Evolutionary conservation across 2,888 invertebrate genomes (phyloP), one percentile per base, ranked within the genome.

Genomic region (Pachliopta kotzebuea): DNA sequence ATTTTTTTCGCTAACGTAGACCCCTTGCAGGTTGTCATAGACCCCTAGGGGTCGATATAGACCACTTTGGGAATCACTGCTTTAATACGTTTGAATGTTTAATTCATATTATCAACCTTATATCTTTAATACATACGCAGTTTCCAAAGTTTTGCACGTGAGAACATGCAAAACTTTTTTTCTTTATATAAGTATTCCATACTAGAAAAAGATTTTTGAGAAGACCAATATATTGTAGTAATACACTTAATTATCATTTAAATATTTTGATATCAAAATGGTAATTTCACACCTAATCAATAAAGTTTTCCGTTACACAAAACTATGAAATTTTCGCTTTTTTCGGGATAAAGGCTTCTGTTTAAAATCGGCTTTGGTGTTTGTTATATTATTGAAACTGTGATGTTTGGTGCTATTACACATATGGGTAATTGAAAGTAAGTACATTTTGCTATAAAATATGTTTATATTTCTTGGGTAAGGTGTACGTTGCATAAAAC

Each of bases 391-490:
- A 52, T 72, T 71, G 74, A 66, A 71, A 70, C 67, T 80, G 84
- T 85, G 82, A 79, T 72, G 71, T 74, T 78, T 70, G 75, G 72
- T 76, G 76, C 75, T 71, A 74, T 72, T 75, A 69, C 45, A 68
- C 45, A 54, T 74, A 71, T 69, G 71, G 69, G 76, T 72, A 72
- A 71, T 67, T 73, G 72, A 77, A 79, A 70, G 85, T 86, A 83
- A 86, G 86, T 86, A 85, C 76, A 72, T 67, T 72, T 71, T 79
- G 78, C 75, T 77, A 70, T n/a, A 81, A 77, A 70, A 76, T 81
- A 78, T 71, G 42, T 52, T 52, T 3, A 50, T 61, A 37, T 55
- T 29, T 54, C 7, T 20, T 62, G 54, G 50, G 50, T 57, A 56
- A 29, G 57, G 61, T 59, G 50, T 61, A 45, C 42, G 49, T 58